Base-by-base conservation (phyloP, 2,797 vertebrate species). In the Channallabes apus region DNA sequence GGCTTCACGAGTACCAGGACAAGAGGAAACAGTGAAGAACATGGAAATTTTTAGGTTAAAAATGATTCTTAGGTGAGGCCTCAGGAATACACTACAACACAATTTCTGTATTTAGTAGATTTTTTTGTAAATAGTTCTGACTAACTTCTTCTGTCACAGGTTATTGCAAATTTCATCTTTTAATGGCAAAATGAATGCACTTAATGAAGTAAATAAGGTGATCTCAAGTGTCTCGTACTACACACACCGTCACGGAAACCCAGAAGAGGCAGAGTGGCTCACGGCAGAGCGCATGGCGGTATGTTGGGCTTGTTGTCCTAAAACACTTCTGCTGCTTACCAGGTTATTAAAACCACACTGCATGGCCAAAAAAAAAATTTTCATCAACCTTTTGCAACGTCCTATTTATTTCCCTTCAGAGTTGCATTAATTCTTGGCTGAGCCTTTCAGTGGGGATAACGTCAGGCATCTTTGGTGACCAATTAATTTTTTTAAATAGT, bases 31-130 rank as follows among this genome's bases (percentile, higher is more conserved):
- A 5, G 98, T 99, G 94, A 99, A 99, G 95, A 99, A 99, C 91
- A 98, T 99, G 97, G 98, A 99, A 95, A 99, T 99, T 96, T 99
- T 99, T 98, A 99, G 98, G 90, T 97, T 99, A 96, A 99, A 99
- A 98, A 99, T 99, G 98, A 99, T 99, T 95, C 98, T 99, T 97
- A 99, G 98, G 98, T 99, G 93, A 97, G 97, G 11, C 3, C 24
- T n/a, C 8, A 64, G 51, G 7, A 4, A 24, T 82, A 41, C 59
- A 29, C 2, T 27, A 3, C 20, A n/a, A 51, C 12, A 20, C 38
- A 7, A 58, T 68, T 38, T 62, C n/a, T 0, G 4, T 4, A 11
- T 62, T 62, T 78, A 61, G 20, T 27, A 14, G 1, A 35, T 35
- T 35, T 35, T 35, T 35, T 29, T 2, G 22, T 41, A 67, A 80